phyloP scores from a whole-genome alignment of 2,113 vertebrate species.

The Rhinolophus sinicus region DNA sequence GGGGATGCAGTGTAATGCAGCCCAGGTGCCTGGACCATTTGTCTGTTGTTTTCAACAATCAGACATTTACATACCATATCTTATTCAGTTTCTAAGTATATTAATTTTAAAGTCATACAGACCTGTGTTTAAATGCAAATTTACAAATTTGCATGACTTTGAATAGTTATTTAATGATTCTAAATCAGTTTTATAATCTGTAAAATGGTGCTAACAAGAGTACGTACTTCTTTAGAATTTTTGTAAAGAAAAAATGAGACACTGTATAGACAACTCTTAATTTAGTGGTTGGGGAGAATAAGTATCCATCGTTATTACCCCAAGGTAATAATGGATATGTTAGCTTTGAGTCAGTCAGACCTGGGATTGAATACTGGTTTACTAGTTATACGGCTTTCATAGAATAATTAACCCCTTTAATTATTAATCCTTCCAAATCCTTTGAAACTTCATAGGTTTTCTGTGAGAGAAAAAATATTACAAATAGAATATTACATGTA shows the following conservation, averaged over 20 bases:
- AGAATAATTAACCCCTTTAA: neutral
- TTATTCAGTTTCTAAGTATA: neutral
- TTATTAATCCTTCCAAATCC: neutral
- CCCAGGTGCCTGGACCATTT: neutral
- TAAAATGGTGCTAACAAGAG: neutral
- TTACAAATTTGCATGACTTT: neutral
- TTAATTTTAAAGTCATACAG: neutral
- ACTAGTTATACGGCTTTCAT: neutral
- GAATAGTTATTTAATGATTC: neutral
- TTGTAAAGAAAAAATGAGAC: neutral
- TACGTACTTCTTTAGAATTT: neutral
- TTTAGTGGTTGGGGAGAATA: neutral
- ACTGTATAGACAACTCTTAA: neutral
- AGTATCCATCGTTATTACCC: neutral
- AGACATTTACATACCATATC: no score
- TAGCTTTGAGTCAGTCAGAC: neutral
- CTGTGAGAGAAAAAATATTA: neutral
- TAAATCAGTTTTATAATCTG: neutral
- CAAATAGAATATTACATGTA: neutral
- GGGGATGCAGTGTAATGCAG: rapidly evolving
- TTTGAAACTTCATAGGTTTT: neutral
- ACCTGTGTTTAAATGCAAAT: neutral
- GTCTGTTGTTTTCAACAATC: no score
- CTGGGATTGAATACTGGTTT: neutral
- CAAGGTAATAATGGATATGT: neutral